Base-by-base conservation (phyloP, 1,140 invertebrate species). In the Drosophila tropicalis region DNA sequence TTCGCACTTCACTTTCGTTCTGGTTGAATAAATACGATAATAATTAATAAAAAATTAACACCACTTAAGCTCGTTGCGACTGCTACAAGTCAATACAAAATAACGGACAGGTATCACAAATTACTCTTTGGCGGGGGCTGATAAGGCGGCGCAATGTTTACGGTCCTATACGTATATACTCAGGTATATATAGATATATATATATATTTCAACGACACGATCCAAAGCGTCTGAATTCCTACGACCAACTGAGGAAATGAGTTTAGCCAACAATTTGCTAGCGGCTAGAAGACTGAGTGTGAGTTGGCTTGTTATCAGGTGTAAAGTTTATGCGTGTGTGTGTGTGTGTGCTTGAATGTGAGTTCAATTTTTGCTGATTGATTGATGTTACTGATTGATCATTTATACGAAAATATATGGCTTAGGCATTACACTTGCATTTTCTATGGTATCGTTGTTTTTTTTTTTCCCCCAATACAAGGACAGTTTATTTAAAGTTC, bases 11-110 rank as follows among this genome's bases (percentile, higher is more conserved):
- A 83, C 75, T 87, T 83, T 87, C 76, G 79, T 57, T 73, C 61
- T 62, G 62, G 61, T 68, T 81, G 10, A 51, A 83, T 87, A 87
- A 83, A 87, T 70, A 83, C 84, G 83, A 87, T 87, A 87, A 87
- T 89, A 89, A 89, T 89, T 89, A 89, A 84, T 83, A 78, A 72
- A 80, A 89, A 87, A 89, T 89, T 89, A 89, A 90, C 81, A 89
- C 80, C 84, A 89, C 85, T 89, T 89, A 89, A 89, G 85, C 84
- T 66, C 74, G 73, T 83, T 64, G 67, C 64, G 70, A 76, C 66
- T 44, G 40, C 62, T 72, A 86, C 79, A 86, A 79, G 69, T 77
- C 84, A 89, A 89, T 89, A 84, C 79, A 82, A 69, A 5, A 5
- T 29, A 67, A 69, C 79, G 76, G 83, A 89, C 84, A 87, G 83